phyloP scores from a whole-genome alignment of 2,797 vertebrate genomes.

The Gallinago solitaria region DNA sequence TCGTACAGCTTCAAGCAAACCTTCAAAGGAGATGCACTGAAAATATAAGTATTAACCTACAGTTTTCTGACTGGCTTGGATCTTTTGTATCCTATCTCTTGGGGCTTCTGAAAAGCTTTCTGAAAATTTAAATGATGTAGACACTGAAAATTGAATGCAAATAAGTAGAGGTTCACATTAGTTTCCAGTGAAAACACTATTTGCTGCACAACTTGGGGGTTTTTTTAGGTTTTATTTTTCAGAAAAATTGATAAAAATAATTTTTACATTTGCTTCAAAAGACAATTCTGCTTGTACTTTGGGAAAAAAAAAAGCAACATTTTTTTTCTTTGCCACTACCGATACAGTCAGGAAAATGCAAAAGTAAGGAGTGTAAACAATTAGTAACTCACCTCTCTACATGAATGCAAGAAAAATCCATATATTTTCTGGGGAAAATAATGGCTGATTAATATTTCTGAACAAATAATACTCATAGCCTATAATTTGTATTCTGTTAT shows the following conservation, averaged over 20 bases:
- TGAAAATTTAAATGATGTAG: slow-evolving; percentile 4
- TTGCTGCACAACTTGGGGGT: neutral
- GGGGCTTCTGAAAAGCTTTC: slow-evolving; percentile 1
- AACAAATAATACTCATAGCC: neutral
- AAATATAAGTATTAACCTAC: slow-evolving; percentile 9
- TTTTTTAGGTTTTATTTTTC: neutral
- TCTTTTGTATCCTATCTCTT: neutral
- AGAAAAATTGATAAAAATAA: neutral
- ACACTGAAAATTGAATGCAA: slow-evolving; percentile 9
- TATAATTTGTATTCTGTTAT: neutral
- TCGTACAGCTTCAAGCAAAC: neutral
- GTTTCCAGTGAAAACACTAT: neutral
- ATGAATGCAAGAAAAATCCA: neutral
- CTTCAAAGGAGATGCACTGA: neutral
- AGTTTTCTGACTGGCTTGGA: neutral
- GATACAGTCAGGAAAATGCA: neutral
- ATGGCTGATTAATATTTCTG: slow-evolving; percentile 8
- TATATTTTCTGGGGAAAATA: neutral
- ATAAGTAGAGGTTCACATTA: neutral
- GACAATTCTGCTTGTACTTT: neutral
- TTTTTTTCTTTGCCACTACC: neutral
- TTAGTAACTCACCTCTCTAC: neutral
- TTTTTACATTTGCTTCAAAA: neutral
- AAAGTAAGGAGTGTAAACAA: neutral
- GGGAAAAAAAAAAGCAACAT: neutral